These are phyloP conservation scores for Micronisus gabar DNA, from an alignment of 2,113 vertebrate species.

Conservation along the genomic window DNA sequence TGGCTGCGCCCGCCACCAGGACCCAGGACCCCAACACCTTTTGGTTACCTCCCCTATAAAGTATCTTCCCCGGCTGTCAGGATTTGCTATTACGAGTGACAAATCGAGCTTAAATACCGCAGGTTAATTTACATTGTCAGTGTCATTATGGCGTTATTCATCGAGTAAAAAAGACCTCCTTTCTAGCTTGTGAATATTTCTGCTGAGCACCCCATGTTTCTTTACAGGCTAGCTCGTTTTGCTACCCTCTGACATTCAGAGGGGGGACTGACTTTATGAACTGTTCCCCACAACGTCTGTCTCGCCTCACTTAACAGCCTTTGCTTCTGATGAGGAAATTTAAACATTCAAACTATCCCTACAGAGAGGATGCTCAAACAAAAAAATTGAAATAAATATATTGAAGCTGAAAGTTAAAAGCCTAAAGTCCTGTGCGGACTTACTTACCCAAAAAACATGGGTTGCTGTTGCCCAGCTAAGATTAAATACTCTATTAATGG, in stretches of 20 bases:
- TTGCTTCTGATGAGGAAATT: background rate
- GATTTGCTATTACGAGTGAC: background rate
- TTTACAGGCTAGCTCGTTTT: background rate
- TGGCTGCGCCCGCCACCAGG: fast-evolving
- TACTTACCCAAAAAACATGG: conserved; percentile 12
- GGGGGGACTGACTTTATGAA: background rate
- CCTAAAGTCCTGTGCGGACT: background rate
- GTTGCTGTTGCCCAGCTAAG: background rate
- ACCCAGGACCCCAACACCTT: no score
- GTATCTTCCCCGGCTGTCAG: background rate
- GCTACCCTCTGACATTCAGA: background rate
- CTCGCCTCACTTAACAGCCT: background rate
- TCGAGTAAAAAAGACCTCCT: background rate
- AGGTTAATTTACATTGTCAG: background rate
- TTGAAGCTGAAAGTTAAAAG: background rate
- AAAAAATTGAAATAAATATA: background rate
- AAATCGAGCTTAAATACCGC: background rate
- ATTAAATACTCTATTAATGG: background rate
- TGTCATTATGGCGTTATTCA: no score
- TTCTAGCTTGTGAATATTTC: background rate
- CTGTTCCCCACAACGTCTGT: background rate
- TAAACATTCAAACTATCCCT: background rate
- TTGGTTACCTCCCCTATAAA: fast-evolving
- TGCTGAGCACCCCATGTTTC: background rate
- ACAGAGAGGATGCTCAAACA: background rate